Percentiles rank a stretch among this genome's conserved stretches.
These are phyloP conservation scores for Redunca redunca DNA, from an alignment of 2,113 vertebrate genomes.

Conservation along the genomic window DNA sequence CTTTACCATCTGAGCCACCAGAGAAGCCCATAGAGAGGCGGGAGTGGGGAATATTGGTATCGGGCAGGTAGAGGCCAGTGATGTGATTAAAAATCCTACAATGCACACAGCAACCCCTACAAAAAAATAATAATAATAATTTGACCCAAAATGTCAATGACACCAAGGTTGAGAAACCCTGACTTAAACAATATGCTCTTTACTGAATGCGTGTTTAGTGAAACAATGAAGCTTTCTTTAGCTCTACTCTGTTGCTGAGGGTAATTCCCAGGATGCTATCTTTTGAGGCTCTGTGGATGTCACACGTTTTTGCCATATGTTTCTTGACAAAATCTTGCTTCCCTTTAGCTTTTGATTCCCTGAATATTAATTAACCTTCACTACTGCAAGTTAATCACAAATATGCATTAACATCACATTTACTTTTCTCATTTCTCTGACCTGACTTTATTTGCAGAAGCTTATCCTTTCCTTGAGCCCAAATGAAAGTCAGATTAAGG, in stretches of 20 bases:
- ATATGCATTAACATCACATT: neutral
- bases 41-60: rapidly evolving
- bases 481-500: neutral
- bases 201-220: neutral
- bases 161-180: neutral
- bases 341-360: constrained; percentile 54
- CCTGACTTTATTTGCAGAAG: neutral
- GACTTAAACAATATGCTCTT: neutral
- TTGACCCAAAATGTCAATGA: neutral
- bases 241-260: neutral
- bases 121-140: neutral
- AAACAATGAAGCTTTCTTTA: neutral
- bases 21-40: rapidly evolving
- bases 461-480: neutral
- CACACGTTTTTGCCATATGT: constrained; percentile 26
- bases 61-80: neutral
- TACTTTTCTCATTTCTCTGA: neutral
- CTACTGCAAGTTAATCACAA: neutral
- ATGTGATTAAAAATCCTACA: neutral
- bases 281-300: neutral
- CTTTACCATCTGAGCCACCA: neutral
- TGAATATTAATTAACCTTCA: constrained; percentile 65
- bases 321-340: constrained; percentile 49
- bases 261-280: neutral
- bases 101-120: neutral